Conservation (phyloP, 1,140 invertebrate species). For the Antheraea mylitta region DNA sequence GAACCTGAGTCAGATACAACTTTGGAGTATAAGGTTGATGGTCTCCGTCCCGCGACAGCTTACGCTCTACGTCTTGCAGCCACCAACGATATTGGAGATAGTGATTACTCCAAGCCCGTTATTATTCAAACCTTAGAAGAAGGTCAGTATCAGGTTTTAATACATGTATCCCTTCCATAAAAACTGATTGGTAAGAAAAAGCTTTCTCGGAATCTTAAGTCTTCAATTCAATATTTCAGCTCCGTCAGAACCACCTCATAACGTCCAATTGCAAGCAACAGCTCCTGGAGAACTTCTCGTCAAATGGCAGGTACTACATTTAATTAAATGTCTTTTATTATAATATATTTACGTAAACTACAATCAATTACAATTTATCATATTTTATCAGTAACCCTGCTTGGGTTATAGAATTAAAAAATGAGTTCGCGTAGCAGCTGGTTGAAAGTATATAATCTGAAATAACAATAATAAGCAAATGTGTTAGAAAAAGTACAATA, state of each 20-base stretch:
- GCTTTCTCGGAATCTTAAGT: neutral
- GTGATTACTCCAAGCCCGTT: slow-evolving; percentile 86
- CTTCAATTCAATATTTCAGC: slow-evolving; percentile 73
- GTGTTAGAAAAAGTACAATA: too few relatives aligned
- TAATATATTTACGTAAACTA: neutral
- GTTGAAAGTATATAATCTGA: neutral
- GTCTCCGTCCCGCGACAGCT: slow-evolving; percentile 86
- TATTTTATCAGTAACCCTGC: too few relatives aligned
- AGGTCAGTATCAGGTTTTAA: slow-evolving; percentile 60
- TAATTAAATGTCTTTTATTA: neutral
- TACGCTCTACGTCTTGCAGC: slow-evolving; percentile 90
- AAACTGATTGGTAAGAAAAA: too few relatives aligned
- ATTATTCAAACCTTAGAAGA: slow-evolving; percentile 91
- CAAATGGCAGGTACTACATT: slow-evolving; percentile 84
- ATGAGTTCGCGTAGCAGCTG: too few relatives aligned
- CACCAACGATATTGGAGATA: slow-evolving; percentile 90
- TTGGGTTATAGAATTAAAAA: too few relatives aligned
- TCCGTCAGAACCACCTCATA: slow-evolving; percentile 89
- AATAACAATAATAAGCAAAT: too few relatives aligned
- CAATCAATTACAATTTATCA: neutral
- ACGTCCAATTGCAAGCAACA: slow-evolving; percentile 88
- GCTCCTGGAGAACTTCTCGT: slow-evolving; percentile 89
- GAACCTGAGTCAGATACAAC: slow-evolving; percentile 49
- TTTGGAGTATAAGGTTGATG: slow-evolving; percentile 74
- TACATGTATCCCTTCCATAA: too few relatives aligned